Evolutionary conservation across 1,140 invertebrate species (phyloP).

Genomic region (Arctopsyche grandis): DNA sequence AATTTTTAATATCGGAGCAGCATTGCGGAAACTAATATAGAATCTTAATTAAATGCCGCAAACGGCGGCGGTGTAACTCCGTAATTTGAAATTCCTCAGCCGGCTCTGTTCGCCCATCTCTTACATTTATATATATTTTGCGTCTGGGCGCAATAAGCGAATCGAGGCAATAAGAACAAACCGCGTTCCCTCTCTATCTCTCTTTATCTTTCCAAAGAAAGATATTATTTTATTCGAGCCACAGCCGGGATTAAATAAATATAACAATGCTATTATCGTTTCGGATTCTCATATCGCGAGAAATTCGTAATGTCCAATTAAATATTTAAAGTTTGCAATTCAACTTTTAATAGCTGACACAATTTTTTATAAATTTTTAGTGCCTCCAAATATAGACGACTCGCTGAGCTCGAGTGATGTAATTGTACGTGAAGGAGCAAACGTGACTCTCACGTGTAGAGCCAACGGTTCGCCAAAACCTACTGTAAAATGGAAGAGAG

Average conservation of each 20-base stretch:
- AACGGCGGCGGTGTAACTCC: conserved; percentile 53
- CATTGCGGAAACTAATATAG: conserved; percentile 55
- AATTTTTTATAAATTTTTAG: conserved; percentile 65
- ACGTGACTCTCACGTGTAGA: conserved; percentile 87
- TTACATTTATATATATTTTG: conserved; percentile 33
- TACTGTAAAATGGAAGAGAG: conserved; percentile 89
- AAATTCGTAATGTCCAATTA: background rate
- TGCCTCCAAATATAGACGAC: conserved; percentile 92
- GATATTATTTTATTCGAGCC: conserved; percentile 13
- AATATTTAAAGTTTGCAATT: background rate
- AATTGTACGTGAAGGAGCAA: conserved; percentile 89
- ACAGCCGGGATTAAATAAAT: conserved; percentile 1
- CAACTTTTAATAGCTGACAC: background rate
- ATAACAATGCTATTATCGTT: background rate
- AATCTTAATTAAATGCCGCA: conserved; percentile 56
- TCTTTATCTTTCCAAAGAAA: background rate
- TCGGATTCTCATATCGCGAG: background rate
- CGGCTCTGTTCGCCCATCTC: conserved; percentile 37
- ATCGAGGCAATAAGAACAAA: conserved; percentile 19
- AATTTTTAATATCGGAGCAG: conserved; percentile 54
- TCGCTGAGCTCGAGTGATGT: conserved; percentile 89
- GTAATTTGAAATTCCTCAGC: conserved; percentile 54
- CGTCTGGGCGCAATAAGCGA: conserved; percentile 21
- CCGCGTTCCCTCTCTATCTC: background rate
- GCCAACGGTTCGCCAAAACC: conserved; percentile 90